Percentiles rank a stretch among this genome's conserved stretches.
Evolutionary conservation across 2,797 vertebrate genomes (phyloP).

Genomic region (Leucoraja ocellata): DNA sequence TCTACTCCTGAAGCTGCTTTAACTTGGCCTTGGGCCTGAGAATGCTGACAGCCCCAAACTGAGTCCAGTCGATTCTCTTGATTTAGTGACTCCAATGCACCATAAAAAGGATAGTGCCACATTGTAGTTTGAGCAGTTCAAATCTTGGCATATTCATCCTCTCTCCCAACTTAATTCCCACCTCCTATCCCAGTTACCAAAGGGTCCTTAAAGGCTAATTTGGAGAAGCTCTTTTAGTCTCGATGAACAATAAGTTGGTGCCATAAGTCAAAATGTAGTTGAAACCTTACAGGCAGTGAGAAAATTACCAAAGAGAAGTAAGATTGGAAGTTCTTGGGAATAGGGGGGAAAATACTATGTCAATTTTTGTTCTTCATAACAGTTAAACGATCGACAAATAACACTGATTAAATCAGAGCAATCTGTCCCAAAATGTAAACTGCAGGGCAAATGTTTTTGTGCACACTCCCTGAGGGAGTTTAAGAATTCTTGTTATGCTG

Average conservation of each 20-base stretch:
- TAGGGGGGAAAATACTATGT: neutral
- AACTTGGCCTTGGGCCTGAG: too few species aligned
- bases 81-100: neutral
- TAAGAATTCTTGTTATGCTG: conserved; percentile 29
- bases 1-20: neutral
- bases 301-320: neutral
- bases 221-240: neutral
- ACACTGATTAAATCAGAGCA: neutral
- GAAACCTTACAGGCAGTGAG: neutral
- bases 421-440: neutral
- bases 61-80: neutral
- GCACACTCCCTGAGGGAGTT: neutral
- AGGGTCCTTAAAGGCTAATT: neutral
- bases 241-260: neutral
- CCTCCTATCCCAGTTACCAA: neutral
- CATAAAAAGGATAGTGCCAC: neutral
- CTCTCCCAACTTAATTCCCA: neutral
- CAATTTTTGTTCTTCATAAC: neutral
- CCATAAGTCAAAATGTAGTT: neutral
- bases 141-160: conserved; percentile 11
- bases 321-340: neutral
- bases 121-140: neutral
- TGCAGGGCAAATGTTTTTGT: conserved; percentile 1
- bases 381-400: neutral
- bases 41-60: neutral